Base-by-base conservation (phyloP, 2,888 invertebrate species). In the Ormyrus labotus region DNA sequence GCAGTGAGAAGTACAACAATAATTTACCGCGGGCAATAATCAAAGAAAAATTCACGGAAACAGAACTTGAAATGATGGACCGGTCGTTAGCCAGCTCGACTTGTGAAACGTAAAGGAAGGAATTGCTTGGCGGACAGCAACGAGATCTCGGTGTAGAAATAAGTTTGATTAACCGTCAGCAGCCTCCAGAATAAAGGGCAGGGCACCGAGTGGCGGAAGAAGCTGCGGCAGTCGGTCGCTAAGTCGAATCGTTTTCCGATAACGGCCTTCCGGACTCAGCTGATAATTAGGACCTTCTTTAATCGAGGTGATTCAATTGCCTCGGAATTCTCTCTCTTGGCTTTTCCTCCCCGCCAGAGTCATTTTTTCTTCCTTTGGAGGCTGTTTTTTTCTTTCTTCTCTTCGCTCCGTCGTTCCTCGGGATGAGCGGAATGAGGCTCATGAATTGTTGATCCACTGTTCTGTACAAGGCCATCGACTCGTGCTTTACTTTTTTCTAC, bases 211-310 rank as follows among this genome's bases (percentile, higher is more conserved):
- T 19, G 60, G 71, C 60, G 11, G 64, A 58, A 70, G 70, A n/a
- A 47, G 8, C 2, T 9, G n/a, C 65, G 65, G n/a, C 19, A 19
- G 45, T 64, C 60, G 60, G 55, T 55, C 68, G 68, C 85, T 84
- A 84, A 85, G 86, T 87, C 84, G 84, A 89, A 88, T 87, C 87
- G 88, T 87, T 89, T 88, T 87, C 87, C 88, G 83, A 89, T 89
- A 88, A 87, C 83, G 85, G 81, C 65, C 51, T 70, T 58, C 83
- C 83, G 80, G 80, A 74, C 78, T 80, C 82, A 81, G 83, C 83
- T 87, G 85, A 86, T 88, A 88, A 89, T 89, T 89, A 89, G 86
- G 85, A 87, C 85, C 87, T 87, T 87, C 86, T 85, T 86, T 87
- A 87, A 88, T 87, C 86, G 86, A 85, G 84, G 83, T 85, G 83